These are phyloP conservation scores for Aquatica leii DNA, from an alignment of 2,888 invertebrate species.

Conservation along the genomic window DNA sequence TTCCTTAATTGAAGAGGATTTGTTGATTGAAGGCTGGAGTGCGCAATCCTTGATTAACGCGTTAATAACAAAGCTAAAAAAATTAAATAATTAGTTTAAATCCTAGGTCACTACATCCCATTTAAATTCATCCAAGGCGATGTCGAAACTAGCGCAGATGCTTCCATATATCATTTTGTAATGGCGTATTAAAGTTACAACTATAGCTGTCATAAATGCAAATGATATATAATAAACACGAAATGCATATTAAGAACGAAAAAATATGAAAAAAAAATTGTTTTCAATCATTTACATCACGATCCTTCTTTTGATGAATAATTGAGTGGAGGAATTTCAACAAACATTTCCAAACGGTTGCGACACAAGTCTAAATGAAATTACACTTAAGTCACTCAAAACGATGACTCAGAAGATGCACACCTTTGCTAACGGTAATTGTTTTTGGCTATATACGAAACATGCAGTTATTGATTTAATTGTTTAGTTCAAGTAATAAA, in stretches of 20 bases:
- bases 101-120: slow-evolving; percentile 17
- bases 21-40: background rate
- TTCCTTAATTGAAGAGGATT: too few relatives aligned
- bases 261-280: slow-evolving; percentile 2
- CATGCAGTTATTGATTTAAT: too few relatives aligned
- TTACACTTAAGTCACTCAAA: slow-evolving; percentile 2
- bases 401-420: too few relatives aligned
- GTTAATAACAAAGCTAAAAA: slow-evolving; percentile 1
- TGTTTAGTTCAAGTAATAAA: too few relatives aligned
- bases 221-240: slow-evolving; percentile 17
- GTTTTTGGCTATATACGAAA: too few relatives aligned
- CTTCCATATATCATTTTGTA: slow-evolving; percentile 25
- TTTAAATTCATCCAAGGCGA: slow-evolving; percentile 20
- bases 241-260: slow-evolving; percentile 20
- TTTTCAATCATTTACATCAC: slow-evolving; percentile 15
- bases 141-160: slow-evolving; percentile 17
- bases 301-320: slow-evolving; percentile 13
- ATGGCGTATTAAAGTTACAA: slow-evolving; percentile 16
- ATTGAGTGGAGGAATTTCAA: slow-evolving; percentile 7
- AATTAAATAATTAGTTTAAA: slow-evolving; percentile 18
- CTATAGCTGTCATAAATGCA: slow-evolving; percentile 18
- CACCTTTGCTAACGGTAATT: too few relatives aligned
- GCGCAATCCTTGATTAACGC: slow-evolving; percentile 7
- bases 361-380: slow-evolving; percentile 7
- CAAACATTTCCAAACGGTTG: background rate